phyloP scores from a whole-genome alignment of 2,113 vertebrate genomes.

The Bufo bufo region DNA sequence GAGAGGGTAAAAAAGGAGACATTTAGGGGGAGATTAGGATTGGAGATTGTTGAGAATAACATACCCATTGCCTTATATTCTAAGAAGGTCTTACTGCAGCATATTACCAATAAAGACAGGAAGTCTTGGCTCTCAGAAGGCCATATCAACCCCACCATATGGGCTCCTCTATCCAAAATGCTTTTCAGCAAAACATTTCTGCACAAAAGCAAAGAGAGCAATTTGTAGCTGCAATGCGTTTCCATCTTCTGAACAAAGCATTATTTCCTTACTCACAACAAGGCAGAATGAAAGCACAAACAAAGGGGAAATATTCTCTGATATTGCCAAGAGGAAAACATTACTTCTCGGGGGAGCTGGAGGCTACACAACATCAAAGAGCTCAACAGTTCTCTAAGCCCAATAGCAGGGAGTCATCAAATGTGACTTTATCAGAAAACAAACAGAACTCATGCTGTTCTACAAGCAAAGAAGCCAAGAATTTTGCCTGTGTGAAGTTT shows the following conservation, averaged over 20 bases:
- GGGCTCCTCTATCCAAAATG: neutral
- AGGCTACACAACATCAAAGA: conserved; percentile 22
- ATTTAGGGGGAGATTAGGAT: neutral
- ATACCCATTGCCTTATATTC: neutral
- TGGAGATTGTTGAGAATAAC: neutral
- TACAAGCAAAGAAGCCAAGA: neutral
- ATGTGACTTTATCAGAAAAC: conserved; percentile 26
- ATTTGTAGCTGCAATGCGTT: neutral
- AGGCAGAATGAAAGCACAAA: neutral
- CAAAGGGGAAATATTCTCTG: conserved; percentile 1
- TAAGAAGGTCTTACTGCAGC: neutral
- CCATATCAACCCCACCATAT: neutral
- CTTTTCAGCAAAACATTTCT: neutral
- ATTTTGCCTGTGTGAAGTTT: neutral
- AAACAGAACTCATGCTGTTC: neutral
- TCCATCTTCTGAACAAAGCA: neutral
- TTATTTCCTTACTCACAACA: neutral
- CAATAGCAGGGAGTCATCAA: conserved; percentile 23
- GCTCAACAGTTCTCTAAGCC: neutral
- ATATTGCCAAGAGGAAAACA: conserved; percentile 14
- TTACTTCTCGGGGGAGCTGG: conserved; percentile 18
- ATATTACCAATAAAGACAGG: neutral
- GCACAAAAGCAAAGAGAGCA: neutral
- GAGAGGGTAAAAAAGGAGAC: neutral
- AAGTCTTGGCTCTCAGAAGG: neutral